Conservation (phyloP, 2,797 vertebrate genomes). For the Lepus townsendii region DNA sequence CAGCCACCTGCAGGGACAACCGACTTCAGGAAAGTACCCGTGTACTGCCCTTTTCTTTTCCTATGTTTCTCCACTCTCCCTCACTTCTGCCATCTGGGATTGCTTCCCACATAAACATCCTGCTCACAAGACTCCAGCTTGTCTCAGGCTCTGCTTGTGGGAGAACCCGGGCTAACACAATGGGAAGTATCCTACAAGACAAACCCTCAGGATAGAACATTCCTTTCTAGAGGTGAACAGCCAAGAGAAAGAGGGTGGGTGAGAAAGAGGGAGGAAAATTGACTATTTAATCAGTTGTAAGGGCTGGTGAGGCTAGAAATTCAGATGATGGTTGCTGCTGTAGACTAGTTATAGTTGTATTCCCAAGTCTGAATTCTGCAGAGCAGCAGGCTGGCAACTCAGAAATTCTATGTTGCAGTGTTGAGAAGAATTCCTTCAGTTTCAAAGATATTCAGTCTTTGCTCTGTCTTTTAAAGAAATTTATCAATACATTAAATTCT, state of each 20-base stretch:
- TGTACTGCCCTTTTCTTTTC: not conserved
- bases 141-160: not conserved
- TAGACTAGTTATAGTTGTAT: not conserved
- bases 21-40: accelerated
- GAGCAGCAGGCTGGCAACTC: not conserved
- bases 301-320: not conserved
- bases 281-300: not conserved
- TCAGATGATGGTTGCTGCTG: not conserved
- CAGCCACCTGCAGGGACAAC: not conserved
- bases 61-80: not conserved
- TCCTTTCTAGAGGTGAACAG: not conserved
- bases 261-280: not conserved
- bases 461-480: too few species aligned
- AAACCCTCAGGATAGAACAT: not conserved
- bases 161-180: not conserved
- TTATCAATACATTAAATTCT: too few species aligned
- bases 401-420: not conserved
- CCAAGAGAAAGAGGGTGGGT: accelerated
- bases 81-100: not conserved
- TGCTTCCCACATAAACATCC: not conserved
- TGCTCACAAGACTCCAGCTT: not conserved
- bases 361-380: not conserved
- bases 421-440: not conserved
- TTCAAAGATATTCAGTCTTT: not conserved
- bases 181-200: not conserved